phyloP scores from a whole-genome alignment of 2,797 vertebrate genomes.

The Linurgus olivaceus region DNA sequence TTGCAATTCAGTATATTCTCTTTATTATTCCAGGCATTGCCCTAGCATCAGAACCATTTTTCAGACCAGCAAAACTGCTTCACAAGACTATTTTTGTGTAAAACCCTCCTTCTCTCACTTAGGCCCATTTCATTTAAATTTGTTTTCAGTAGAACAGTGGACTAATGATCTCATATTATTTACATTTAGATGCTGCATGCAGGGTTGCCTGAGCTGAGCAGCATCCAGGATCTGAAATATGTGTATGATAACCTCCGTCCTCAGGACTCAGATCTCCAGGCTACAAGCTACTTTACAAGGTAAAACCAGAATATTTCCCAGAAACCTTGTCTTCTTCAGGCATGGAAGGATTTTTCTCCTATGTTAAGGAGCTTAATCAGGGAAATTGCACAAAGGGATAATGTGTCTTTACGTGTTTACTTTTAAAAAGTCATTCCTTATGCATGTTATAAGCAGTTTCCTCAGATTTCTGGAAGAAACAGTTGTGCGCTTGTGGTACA shows the following conservation, averaged over 20 bases:
- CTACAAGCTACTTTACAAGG: constrained; percentile 90
- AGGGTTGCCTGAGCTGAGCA: constrained; percentile 85
- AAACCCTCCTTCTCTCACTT: not conserved
- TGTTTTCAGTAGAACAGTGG: not conserved
- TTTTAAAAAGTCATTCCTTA: not conserved
- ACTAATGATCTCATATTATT: not conserved
- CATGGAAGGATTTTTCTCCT: not conserved
- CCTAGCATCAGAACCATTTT: not conserved
- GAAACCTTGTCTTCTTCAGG: not conserved
- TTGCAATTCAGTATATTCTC: not conserved
- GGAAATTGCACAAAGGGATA: not conserved
- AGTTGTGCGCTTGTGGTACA: not conserved
- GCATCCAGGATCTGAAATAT: constrained; percentile 82
- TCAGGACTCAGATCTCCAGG: constrained; percentile 85
- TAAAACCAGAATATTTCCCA: constrained; percentile 51
- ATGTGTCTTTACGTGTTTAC: not conserved
- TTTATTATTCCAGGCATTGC: not conserved
- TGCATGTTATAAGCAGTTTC: not conserved
- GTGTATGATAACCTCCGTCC: constrained; percentile 86
- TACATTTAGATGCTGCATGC: constrained; percentile 83
- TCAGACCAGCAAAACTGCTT: not conserved
- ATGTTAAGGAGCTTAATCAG: not conserved
- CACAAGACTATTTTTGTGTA: not conserved
- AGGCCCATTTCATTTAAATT: not conserved
- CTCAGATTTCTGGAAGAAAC: not conserved